A percentile compares a stretch with the other conserved stretches of the same genome.
Conservation (phyloP, 2,797 vertebrate genomes). For the Remorina albescens region DNA sequence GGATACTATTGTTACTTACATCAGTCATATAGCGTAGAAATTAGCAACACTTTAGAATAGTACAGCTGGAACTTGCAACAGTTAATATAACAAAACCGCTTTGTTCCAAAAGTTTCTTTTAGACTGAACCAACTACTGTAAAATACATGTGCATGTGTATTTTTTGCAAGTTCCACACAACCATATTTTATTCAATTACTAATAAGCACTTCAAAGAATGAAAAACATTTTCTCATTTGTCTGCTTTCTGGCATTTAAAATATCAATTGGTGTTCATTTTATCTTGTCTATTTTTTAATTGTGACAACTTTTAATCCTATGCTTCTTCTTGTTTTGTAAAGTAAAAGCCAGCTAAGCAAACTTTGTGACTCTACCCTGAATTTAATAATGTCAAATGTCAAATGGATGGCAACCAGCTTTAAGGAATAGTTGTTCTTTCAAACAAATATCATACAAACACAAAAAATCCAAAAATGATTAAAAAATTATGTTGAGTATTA, state of each 20-base stretch:
- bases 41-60: not conserved
- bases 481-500: not conserved
- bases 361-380: not conserved
- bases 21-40: not conserved
- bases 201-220: not conserved
- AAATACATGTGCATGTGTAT: not conserved
- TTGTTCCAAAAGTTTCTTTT: not conserved
- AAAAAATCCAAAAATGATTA: not conserved
- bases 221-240: not conserved
- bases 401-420: too few species aligned
- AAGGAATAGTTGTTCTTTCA: too few species aligned
- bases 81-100: not conserved
- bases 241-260: not conserved
- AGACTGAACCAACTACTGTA: not conserved
- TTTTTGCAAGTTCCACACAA: too few species aligned
- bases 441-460: slow-evolving; percentile 11
- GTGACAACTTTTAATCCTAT: not conserved
- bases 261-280: not conserved
- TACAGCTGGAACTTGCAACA: too few species aligned
- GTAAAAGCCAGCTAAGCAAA: not conserved
- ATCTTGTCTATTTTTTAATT: not conserved
- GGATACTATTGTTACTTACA: too few species aligned
- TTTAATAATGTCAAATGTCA: too few species aligned
- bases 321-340: not conserved
- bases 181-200: not conserved